phyloP scores from a whole-genome alignment of 2,888 invertebrate genomes.

The Xestia sexstrigata region DNA sequence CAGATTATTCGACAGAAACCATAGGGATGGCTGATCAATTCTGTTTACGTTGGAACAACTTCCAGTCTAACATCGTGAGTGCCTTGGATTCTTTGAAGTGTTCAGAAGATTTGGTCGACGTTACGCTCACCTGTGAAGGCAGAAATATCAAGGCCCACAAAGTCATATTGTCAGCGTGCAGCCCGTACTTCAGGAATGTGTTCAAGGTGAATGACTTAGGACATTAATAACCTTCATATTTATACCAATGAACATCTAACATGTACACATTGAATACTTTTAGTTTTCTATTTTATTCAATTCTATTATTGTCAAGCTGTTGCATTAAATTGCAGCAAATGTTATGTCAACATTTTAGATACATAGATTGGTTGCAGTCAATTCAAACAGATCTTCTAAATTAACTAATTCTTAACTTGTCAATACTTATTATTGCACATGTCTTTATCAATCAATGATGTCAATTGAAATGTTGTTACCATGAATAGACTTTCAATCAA shows the following conservation, averaged over 20 bases:
- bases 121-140: constrained; percentile 94
- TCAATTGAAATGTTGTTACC: not conserved
- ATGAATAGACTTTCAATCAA: not conserved
- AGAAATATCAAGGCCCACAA: constrained; percentile 94
- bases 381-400: not conserved
- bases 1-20: constrained; percentile 77
- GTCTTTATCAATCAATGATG: not conserved
- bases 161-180: constrained; percentile 94
- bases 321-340: constrained; percentile 40
- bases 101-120: constrained; percentile 93
- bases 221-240: constrained; percentile 87
- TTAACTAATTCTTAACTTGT: not conserved
- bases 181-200: constrained; percentile 94
- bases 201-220: constrained; percentile 92
- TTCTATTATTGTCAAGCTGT: constrained; percentile 56
- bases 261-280: constrained; percentile 51
- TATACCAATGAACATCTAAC: constrained; percentile 73
- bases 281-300: constrained; percentile 58
- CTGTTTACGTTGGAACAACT: constrained; percentile 94
- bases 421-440: not conserved
- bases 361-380: constrained; percentile 3
- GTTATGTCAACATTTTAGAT: constrained; percentile 46
- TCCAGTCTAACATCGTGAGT: constrained; percentile 93
- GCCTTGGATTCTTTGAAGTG: constrained; percentile 93
- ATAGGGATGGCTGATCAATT: constrained; percentile 92